phyloP scores from a whole-genome alignment of 2,797 vertebrate genomes.

The Enteromius thamalakanensis region DNA sequence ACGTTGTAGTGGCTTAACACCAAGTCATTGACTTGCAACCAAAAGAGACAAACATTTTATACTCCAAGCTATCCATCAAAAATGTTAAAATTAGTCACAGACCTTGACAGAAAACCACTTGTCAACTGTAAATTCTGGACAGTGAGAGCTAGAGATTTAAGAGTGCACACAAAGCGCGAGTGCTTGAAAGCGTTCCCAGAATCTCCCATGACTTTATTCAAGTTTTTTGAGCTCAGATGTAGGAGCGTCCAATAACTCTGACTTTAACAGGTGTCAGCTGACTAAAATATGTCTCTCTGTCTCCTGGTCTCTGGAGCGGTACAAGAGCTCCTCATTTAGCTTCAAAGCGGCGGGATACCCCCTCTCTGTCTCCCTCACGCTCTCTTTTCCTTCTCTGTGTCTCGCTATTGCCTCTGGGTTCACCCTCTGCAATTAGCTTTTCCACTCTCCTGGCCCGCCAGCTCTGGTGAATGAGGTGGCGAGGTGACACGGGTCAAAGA shows the following conservation, averaged over 20 bases:
- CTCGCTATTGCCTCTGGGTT: slow-evolving; percentile 78
- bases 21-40: no score
- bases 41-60: not conserved
- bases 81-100: not conserved
- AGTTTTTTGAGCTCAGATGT: slow-evolving; percentile 16
- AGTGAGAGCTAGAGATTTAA: not conserved
- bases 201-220: slow-evolving; percentile 16
- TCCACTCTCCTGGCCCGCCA: slow-evolving; percentile 70
- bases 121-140: not conserved
- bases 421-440: slow-evolving; percentile 78
- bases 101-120: not conserved
- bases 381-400: slow-evolving; percentile 66
- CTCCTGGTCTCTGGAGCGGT: slow-evolving; percentile 43
- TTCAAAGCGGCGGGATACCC: slow-evolving; percentile 74
- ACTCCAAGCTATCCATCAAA: not conserved
- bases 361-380: slow-evolving; percentile 69
- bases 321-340: slow-evolving; percentile 70
- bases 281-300: slow-evolving; percentile 35
- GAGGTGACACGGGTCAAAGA: slow-evolving; percentile 78
- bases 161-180: not conserved
- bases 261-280: slow-evolving; percentile 42
- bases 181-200: not conserved
- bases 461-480: slow-evolving; percentile 70
- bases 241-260: slow-evolving; percentile 18
- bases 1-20: not conserved